Evolutionary conservation across 2,797 vertebrate species (phyloP).

Genomic region (Eulemur coronatus): DNA sequence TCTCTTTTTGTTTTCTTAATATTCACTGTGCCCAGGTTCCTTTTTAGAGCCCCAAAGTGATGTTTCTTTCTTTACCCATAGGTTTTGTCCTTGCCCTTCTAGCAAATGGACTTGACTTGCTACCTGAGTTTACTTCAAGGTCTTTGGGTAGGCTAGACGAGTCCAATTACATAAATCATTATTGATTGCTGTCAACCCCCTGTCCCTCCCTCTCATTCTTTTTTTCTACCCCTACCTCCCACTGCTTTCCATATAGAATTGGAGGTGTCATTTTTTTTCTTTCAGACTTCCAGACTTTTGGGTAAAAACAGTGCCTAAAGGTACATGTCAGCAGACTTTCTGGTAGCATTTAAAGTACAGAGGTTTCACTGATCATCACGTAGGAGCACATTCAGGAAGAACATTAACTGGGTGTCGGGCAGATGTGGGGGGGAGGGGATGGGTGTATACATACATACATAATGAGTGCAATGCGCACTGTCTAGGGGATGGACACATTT

Average conservation of each 20-base stretch:
- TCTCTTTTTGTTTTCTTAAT: conserved; percentile 29
- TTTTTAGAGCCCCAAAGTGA: background rate
- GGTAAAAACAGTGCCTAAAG: background rate
- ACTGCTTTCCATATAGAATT: background rate
- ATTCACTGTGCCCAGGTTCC: background rate
- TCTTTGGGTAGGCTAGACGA: background rate
- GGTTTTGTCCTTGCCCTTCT: conserved; percentile 49
- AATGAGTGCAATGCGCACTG: too few relatives aligned
- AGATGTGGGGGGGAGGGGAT: too few relatives aligned
- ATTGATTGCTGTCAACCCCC: background rate
- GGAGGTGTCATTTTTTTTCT: conserved; percentile 13
- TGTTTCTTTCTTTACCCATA: background rate
- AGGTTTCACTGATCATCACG: background rate
- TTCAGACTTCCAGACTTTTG: background rate
- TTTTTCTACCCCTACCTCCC: background rate
- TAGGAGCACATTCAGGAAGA: too few relatives aligned
- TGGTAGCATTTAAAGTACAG: background rate
- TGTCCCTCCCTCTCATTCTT: background rate
- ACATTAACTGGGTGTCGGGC: too few relatives aligned
- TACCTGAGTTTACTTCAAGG: background rate
- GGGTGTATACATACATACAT: too few relatives aligned
- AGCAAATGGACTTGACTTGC: background rate
- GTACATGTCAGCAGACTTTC: background rate
- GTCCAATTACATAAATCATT: background rate
- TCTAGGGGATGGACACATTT: too few relatives aligned